A percentile compares a stretch with the other conserved stretches of the same genome.
phyloP scores from a whole-genome alignment of 2,797 vertebrate genomes.

The Bufotes viridis region DNA sequence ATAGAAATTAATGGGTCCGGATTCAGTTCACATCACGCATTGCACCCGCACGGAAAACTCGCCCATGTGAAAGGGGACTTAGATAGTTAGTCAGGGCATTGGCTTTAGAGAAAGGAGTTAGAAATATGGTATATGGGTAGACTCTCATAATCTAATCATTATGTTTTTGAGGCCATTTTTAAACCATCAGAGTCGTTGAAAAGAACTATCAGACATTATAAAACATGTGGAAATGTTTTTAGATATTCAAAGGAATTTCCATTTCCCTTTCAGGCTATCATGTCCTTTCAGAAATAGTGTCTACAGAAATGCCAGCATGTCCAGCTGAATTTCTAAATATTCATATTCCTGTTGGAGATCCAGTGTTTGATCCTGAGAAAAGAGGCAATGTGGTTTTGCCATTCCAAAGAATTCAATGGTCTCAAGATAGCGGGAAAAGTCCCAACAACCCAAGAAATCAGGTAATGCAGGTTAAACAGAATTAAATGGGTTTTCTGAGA shows the following conservation, averaged over 20 bases:
- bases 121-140: no score
- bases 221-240: neutral
- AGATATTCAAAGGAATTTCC: neutral
- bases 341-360: constrained; percentile 81
- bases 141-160: no score
- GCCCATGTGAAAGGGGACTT: no score
- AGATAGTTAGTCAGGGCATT: no score
- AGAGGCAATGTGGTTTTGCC: constrained; percentile 82
- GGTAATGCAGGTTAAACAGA: constrained; percentile 68
- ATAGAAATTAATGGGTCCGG: no score
- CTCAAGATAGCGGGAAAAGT: constrained; percentile 83
- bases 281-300: constrained; percentile 83
- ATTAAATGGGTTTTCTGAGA: no score
- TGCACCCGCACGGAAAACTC: no score
- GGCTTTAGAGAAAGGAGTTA: no score
- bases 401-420: constrained; percentile 88
- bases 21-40: no score
- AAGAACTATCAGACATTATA: neutral
- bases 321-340: constrained; percentile 95
- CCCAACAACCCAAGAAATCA: constrained; percentile 90
- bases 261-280: constrained; percentile 82
- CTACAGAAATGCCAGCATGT: constrained; percentile 81
- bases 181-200: no score
- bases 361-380: constrained; percentile 78
- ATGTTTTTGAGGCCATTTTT: no score